phyloP scores from a whole-genome alignment of 2,113 vertebrate genomes.

The Paedocypris sp. region DNA sequence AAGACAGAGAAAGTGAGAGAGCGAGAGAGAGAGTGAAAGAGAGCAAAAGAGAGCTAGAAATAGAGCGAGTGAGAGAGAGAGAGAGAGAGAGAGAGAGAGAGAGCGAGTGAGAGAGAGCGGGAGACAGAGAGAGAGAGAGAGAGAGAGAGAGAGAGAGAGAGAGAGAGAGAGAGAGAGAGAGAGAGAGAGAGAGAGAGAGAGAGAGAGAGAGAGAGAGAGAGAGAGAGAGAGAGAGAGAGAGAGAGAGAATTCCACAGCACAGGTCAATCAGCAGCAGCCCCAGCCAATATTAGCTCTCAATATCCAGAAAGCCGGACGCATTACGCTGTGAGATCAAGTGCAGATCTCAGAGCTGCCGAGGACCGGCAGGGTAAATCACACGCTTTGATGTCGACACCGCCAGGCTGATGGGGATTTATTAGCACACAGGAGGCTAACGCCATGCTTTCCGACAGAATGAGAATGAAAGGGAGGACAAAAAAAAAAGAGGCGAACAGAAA shows the following conservation, averaged over 20 bases:
- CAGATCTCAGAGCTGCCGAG: conserved; percentile 32
- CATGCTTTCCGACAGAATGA: background rate
- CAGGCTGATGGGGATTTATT: conserved; percentile 21
- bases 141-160: no score
- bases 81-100: no score
- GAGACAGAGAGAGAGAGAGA: no score
- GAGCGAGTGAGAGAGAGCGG: no score
- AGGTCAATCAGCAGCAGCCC: conserved; percentile 84
- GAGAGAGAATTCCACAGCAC: conserved; percentile 80
- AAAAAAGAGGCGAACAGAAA: background rate
- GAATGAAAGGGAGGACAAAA: conserved; percentile 8
- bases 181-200: background rate
- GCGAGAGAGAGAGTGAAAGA: no score
- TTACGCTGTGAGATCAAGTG: conserved; percentile 45
- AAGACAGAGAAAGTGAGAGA: no score
- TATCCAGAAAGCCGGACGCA: conserved; percentile 73
- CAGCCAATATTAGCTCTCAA: conserved; percentile 70
- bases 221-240: conserved; percentile 33
- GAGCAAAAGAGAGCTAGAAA: no score
- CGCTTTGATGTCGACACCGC: conserved; percentile 25
- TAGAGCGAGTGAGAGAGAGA: no score
- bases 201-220: background rate
- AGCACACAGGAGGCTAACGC: background rate
- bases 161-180: no score
- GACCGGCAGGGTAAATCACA: conserved; percentile 14